A percentile compares a stretch with the other conserved stretches of the same genome.
Evolutionary conservation across 2,888 invertebrate species (phyloP).

Genomic region (Mylabris sibirica): DNA sequence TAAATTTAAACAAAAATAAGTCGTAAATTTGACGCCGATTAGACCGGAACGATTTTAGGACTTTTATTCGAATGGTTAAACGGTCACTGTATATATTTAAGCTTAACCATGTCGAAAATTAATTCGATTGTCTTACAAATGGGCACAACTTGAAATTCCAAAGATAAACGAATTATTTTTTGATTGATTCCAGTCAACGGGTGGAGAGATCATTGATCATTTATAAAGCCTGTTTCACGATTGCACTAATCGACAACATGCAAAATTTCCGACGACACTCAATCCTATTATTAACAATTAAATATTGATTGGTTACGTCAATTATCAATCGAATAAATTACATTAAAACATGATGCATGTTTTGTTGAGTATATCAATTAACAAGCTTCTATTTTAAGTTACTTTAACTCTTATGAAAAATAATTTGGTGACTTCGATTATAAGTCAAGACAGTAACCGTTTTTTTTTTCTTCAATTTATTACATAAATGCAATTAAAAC

Average conservation of each 20-base stretch:
- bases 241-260: not conserved
- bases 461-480: not conserved
- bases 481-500: not conserved
- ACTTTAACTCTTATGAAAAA: not conserved
- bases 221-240: not conserved
- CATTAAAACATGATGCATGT: not conserved
- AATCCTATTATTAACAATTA: constrained; percentile 4
- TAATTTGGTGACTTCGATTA: not conserved
- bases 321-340: not conserved
- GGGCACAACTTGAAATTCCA: constrained; percentile 30
- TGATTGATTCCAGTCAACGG: not conserved
- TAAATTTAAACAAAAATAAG: constrained; percentile 53
- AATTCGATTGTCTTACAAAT: constrained; percentile 62
- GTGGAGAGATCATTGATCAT: not conserved
- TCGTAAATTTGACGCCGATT: constrained; percentile 52
- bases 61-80: constrained; percentile 52
- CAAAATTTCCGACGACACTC: not conserved
- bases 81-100: constrained; percentile 52
- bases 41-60: constrained; percentile 44
- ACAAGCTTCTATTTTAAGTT: not conserved
- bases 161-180: too few relatives aligned
- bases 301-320: not conserved
- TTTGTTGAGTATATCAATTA: not conserved
- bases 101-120: constrained; percentile 62
- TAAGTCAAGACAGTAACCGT: not conserved